Conservation (phyloP, 2,797 vertebrate genomes). For the Poeciliopsis gracilis region DNA sequence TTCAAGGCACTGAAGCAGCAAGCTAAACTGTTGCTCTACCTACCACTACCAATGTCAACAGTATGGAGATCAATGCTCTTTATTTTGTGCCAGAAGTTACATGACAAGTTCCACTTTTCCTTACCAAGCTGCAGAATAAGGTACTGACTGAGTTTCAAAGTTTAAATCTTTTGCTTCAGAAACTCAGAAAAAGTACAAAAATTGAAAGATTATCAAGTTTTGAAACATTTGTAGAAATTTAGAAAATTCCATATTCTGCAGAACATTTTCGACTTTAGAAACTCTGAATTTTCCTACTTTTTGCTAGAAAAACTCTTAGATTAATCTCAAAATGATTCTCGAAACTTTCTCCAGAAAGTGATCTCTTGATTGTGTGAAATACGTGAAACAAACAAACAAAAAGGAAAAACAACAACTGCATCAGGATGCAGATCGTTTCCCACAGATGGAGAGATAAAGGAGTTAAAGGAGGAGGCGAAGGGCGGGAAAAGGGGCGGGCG, state of each 20-base stretch:
- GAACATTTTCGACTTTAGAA: too few species aligned
- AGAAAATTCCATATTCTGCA: too few species aligned
- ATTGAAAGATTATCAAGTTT: too few species aligned
- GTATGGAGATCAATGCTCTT: not conserved
- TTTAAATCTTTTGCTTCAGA: too few species aligned
- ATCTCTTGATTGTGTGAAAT: not conserved
- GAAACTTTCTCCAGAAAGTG: too few species aligned
- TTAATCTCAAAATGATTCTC: too few species aligned
- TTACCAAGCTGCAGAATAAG: not conserved
- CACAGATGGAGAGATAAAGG: conserved; percentile 1
- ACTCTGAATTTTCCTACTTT: too few species aligned
- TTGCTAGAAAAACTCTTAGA: too few species aligned
- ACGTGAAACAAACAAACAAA: not conserved
- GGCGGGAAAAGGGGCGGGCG: conserved; percentile 64
- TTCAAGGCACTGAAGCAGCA: not conserved
- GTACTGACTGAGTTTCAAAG: too few species aligned
- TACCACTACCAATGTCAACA: not conserved
- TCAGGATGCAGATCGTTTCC: not conserved
- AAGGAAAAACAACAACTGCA: not conserved
- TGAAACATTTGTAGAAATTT: too few species aligned
- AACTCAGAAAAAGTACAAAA: too few species aligned
- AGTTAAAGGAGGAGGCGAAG: conserved; percentile 25
- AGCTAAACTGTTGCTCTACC: not conserved
- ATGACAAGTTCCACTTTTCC: not conserved
- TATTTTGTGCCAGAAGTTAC: not conserved